Base-by-base conservation (phyloP, 2,113 vertebrate genomes). In the Caretta caretta region DNA sequence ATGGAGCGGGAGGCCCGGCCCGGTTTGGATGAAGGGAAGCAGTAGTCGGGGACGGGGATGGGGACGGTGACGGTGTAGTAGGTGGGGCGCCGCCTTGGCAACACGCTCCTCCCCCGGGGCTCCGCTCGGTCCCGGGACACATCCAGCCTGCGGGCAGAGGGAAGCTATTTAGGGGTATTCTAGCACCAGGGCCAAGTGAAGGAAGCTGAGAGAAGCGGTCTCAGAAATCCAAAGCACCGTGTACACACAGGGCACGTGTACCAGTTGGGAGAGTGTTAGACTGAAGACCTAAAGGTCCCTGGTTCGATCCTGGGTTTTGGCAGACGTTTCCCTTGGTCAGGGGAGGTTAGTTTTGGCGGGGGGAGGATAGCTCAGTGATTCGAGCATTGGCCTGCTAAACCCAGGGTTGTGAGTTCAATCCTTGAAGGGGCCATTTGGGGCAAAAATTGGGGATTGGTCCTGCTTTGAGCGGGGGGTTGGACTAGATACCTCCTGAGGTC, bases 201-300 rank as follows among this genome's bases (percentile, higher is more conserved):
- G 53, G 29, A 82, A 16, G n/a, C 5, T 13, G 12, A n/a, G 46
- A 24, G 50, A 10, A 54, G 14, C 16, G 8, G 50, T 51, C 13
- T 82, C 17, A 20, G 46, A n/a, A 31, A 82, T 31, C 38, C 75
- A 46, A 16, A 76, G 24, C 10, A 46, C 10, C 6, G 1, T 7
- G 38, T 7, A 76, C 22, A 46, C 6, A 22, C 38, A 46, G 42
- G 42, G 25, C 48, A 25, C 5, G 42, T 42, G 42, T 42, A 29
- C 1, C 12, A 14, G 97, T 98, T 99, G 98, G 98, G 98, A 98
- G 98, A 99, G 98, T 98, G 98, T 98, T 98, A 98, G 98, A 99
- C 99, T 99, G 99, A 99, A 99, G 99, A 99, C 99, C 99, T 99
- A 99, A 99, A 99, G 99, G 99, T 99, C 99, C 99, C 99, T 99